These are phyloP conservation scores for Beris morrisii DNA, from an alignment of 2,888 invertebrate species.

Conservation along the genomic window DNA sequence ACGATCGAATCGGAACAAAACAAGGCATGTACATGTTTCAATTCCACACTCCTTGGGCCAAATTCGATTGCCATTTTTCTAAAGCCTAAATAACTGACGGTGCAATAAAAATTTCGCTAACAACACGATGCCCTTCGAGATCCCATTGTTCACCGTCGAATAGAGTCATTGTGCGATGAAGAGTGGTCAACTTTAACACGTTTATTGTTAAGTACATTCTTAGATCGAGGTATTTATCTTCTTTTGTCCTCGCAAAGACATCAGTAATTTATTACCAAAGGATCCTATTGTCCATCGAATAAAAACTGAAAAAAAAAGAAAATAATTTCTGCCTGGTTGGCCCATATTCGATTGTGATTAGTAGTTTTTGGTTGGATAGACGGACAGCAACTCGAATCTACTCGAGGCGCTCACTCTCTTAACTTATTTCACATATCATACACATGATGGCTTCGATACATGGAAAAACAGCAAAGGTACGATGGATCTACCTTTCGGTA, in stretches of 20 bases:
- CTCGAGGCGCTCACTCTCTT: neutral
- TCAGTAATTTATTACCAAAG: conserved; percentile 35
- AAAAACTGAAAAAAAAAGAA: conserved; percentile 34
- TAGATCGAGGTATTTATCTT: conserved; percentile 28
- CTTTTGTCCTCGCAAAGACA: conserved; percentile 31
- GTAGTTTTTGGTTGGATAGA: neutral
- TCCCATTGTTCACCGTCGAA: conserved; percentile 27
- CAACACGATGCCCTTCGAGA: conserved; percentile 29
- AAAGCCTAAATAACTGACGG: conserved; percentile 7
- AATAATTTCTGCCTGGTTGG: conserved; percentile 24
- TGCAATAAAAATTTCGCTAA: conserved; percentile 35
- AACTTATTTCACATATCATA: neutral
- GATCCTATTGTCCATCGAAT: conserved; percentile 31
- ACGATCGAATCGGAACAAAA: conserved; percentile 18
- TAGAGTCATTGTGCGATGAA: conserved; percentile 37
- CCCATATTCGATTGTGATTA: conserved; percentile 31
- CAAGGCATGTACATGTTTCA: conserved; percentile 27
- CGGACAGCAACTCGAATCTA: no score
- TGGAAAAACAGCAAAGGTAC: neutral
- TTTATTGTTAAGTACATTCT: conserved; percentile 30
- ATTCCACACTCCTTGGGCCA: conserved; percentile 13
- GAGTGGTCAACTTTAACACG: conserved; percentile 38
- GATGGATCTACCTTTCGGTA: conserved; percentile 8
- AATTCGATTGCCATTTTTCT: conserved; percentile 17
- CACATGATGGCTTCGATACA: no score